These are phyloP conservation scores for Peromyscus leucopus DNA, from an alignment of 2,113 vertebrate genomes.

Conservation along the genomic window DNA sequence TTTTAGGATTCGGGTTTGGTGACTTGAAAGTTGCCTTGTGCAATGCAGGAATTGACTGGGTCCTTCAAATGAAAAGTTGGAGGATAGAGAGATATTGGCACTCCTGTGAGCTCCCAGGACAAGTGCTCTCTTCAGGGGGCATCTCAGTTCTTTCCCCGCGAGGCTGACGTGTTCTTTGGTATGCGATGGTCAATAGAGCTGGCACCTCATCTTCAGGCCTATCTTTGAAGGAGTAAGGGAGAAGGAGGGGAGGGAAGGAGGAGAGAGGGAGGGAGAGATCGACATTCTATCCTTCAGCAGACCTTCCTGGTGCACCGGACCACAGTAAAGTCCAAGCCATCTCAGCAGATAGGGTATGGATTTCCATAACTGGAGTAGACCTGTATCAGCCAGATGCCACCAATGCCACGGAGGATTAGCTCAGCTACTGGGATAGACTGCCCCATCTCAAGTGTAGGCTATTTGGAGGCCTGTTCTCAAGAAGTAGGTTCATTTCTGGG, in stretches of 20 bases:
- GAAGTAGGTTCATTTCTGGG: neutral
- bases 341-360: neutral
- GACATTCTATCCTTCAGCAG: neutral
- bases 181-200: neutral
- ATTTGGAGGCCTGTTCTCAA: neutral
- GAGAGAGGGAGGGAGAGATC: no score
- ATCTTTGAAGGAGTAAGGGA: neutral
- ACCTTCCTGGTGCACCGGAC: neutral
- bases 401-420: neutral
- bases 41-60: neutral
- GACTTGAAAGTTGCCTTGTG: neutral
- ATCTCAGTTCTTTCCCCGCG: neutral
- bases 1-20: constrained; percentile 51
- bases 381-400: neutral
- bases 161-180: neutral
- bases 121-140: neutral
- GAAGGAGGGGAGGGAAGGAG: neutral
- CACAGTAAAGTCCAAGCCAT: neutral
- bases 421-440: neutral
- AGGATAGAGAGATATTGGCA: neutral
- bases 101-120: neutral
- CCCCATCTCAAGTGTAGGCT: neutral
- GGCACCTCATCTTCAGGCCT: neutral
- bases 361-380: neutral
- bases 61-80: neutral